These are phyloP conservation scores for Morpho helenor DNA, from an alignment of 2,888 invertebrate species.

Conservation along the genomic window DNA sequence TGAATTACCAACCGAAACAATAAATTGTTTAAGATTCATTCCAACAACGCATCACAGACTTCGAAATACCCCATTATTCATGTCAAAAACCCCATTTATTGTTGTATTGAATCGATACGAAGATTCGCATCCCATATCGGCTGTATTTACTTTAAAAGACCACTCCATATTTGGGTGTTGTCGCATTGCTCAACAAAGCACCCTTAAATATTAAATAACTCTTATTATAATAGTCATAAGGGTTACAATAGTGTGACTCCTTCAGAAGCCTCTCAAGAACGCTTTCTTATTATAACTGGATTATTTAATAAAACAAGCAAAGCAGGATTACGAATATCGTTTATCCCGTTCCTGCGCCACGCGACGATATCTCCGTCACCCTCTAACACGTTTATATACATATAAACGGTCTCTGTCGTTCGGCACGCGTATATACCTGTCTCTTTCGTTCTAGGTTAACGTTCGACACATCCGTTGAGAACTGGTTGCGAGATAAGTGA, in stretches of 20 bases:
- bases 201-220: not conserved
- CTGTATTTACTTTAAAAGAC: slow-evolving; percentile 8
- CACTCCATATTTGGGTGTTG: slow-evolving; percentile 8
- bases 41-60: too few species aligned
- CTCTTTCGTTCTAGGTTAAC: slow-evolving; percentile 53
- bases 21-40: too few species aligned
- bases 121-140: slow-evolving; percentile 2
- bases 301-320: slow-evolving; percentile 46
- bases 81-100: not conserved
- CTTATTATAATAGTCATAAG: slow-evolving; percentile 15
- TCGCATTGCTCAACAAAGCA: not conserved
- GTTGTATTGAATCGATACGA: not conserved
- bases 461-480: slow-evolving; percentile 60
- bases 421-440: slow-evolving; percentile 43
- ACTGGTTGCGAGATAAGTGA: slow-evolving; percentile 52
- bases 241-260: slow-evolving; percentile 13
- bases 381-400: slow-evolving; percentile 10
- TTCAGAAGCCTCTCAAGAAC: slow-evolving; percentile 26
- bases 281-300: slow-evolving; percentile 57
- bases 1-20: too few species aligned
- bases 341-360: slow-evolving; percentile 51
- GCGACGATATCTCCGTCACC: slow-evolving; percentile 43
- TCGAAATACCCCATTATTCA: too few species aligned
- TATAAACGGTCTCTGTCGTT: slow-evolving; percentile 24
- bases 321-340: slow-evolving; percentile 36